Evolutionary conservation across 2,888 invertebrate genomes (phyloP).

Genomic region (Stegophylla sp.): DNA sequence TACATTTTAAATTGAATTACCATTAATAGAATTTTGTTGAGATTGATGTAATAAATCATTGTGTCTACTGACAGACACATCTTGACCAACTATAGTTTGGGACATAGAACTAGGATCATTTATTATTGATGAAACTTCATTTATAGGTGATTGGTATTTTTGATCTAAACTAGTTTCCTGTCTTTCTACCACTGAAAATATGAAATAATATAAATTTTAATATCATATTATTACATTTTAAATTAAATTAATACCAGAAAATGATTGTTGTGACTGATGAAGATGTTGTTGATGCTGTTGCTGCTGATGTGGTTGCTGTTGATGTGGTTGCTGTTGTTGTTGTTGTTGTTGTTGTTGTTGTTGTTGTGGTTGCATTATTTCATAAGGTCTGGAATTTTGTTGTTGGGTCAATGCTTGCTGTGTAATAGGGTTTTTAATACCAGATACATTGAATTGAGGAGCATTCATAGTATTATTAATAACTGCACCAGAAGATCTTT

Average conservation of each 20-base stretch:
- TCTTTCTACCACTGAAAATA: slow-evolving; percentile 34
- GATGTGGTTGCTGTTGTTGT: slow-evolving; percentile 64
- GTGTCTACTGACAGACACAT: slow-evolving; percentile 44
- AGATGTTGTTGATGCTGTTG: slow-evolving; percentile 6
- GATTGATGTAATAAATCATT: slow-evolving; percentile 53
- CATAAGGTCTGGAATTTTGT: slow-evolving; percentile 48
- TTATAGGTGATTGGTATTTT: slow-evolving; percentile 50
- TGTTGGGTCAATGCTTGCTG: slow-evolving; percentile 55
- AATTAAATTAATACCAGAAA: slow-evolving; percentile 27
- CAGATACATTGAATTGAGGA: slow-evolving; percentile 36
- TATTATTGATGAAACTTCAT: slow-evolving; percentile 53
- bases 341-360: slow-evolving; percentile 63
- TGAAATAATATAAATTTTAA: not conserved
- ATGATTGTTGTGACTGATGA: slow-evolving; percentile 1
- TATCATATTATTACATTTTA: not conserved
- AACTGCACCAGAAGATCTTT: slow-evolving; percentile 49
- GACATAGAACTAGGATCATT: slow-evolving; percentile 52
- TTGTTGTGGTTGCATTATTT: slow-evolving; percentile 63
- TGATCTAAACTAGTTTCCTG: slow-evolving; percentile 34
- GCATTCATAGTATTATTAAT: slow-evolving; percentile 41
- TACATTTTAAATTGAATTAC: slow-evolving; percentile 35
- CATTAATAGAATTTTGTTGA: slow-evolving; percentile 60
- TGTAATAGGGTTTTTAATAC: slow-evolving; percentile 50
- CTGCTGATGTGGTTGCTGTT: slow-evolving; percentile 48
- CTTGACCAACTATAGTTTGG: slow-evolving; percentile 36